Percentiles rank a stretch among this genome's conserved stretches.
These are phyloP conservation scores for Pangasius djambal DNA, from an alignment of 2,797 vertebrate genomes.

Conservation along the genomic window DNA sequence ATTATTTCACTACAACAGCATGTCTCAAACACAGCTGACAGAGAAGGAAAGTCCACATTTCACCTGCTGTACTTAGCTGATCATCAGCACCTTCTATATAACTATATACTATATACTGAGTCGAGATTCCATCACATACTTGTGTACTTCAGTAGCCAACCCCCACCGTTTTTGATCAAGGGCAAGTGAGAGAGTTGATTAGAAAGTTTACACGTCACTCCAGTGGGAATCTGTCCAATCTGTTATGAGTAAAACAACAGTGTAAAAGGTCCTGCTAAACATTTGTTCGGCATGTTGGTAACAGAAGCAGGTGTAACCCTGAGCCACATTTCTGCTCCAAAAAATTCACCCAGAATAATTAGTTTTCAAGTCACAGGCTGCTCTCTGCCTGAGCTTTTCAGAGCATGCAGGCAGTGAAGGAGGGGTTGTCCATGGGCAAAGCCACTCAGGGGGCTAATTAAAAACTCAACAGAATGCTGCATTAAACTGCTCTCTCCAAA, in stretches of 20 bases:
- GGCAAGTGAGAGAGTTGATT: neutral
- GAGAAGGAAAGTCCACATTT: constrained; percentile 33
- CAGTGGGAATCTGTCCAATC: constrained; percentile 29
- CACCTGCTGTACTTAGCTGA: constrained; percentile 49
- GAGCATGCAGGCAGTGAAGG: constrained; percentile 24
- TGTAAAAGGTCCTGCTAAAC: constrained; percentile 32
- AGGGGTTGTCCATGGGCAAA: constrained; percentile 30
- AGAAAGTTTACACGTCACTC: neutral
- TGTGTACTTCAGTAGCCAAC: neutral
- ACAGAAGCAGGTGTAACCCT: constrained; percentile 49
- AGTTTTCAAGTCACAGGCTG: constrained; percentile 53
- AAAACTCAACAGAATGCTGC: constrained; percentile 43
- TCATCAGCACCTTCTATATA: neutral
- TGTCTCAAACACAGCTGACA: constrained; percentile 35
- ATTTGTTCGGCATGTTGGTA: constrained; percentile 44
- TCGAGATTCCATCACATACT: neutral
- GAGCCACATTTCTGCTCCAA: constrained; percentile 36
- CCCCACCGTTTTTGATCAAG: neutral
- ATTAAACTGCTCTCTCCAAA: constrained; percentile 49
- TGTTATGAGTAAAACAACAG: constrained; percentile 21
- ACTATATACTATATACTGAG: neutral
- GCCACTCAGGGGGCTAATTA: constrained; percentile 56
- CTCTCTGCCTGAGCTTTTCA: constrained; percentile 42
- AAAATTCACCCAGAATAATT: constrained; percentile 48
- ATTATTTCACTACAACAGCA: neutral